Evolutionary conservation across 1,140 invertebrate species (phyloP), one percentile per base, ranked within the genome.

Genomic region (Bombus balteatus): DNA sequence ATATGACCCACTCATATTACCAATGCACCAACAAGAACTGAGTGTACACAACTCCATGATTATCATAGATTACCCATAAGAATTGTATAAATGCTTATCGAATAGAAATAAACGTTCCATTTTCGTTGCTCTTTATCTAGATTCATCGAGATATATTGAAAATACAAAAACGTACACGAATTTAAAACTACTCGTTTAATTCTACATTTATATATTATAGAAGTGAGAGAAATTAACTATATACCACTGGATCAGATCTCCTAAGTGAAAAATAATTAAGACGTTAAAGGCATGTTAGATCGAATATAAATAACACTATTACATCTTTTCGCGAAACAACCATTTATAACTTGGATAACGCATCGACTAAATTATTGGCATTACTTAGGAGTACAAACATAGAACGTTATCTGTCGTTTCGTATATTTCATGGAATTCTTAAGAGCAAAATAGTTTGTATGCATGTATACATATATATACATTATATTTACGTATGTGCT

Each of bases 1-100:
- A 68, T 59, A 80, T n/a, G 78, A 79, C 34, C 66, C 66, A 65
- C 76, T 66, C 81, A 81, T 47, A 71, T 80, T 57, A 15, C 65
- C 37, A 77, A 62, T 77, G 41, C 59, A 81, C 13, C 43, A 53
- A 28, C 5, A 57, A 81, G 37, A 79, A 79, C 43, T 32, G 65
- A 3, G n/a, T n/a, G 18, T 34, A 13, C 1, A 2, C 13, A 22
- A 18, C 0, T n/a, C 0, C 5, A 25, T 37, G 37, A 80, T 80
- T 72, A 32, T 32, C 34, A 37, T 57, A 66, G n/a, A 25, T 39
- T 43, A 39, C 34, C 6, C n/a, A 6, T 15, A 32, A 15, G 1
- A 65, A 65, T 32, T 32, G 3, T 28, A 53, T 53, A 53, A 53
- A 53, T n/a, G 3, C 3, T n/a, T 4, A 12, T 62, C 59, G 10